Conservation (phyloP, 35 echinoderm and acorn worm species). For the Acanthaster planci region DNA sequence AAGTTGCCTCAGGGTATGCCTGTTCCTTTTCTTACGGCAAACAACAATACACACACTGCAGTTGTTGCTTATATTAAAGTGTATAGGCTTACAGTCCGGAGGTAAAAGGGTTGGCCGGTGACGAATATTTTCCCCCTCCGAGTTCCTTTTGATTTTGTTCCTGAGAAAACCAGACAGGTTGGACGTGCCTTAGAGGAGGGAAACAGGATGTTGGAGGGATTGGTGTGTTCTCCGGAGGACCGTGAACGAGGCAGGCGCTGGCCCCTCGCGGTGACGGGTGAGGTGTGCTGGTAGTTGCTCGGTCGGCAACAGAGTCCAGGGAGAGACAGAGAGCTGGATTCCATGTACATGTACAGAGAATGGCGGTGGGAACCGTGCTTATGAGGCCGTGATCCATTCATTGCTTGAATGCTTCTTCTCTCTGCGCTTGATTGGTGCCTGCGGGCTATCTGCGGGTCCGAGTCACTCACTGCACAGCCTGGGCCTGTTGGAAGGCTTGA, state of each 20-base stretch:
- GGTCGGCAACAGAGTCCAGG: neutral
- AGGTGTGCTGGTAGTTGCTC: constrained; percentile 18
- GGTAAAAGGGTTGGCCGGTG: constrained; percentile 59
- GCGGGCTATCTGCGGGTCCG: constrained; percentile 60
- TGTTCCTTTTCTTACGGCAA: constrained; percentile 82
- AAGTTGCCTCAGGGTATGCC: constrained; percentile 68
- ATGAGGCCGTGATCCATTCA: constrained; percentile 59
- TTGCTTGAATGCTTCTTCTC: constrained; percentile 48
- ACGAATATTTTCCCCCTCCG: constrained; percentile 46
- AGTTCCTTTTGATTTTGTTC: constrained; percentile 45
- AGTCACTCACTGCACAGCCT: constrained; percentile 39
- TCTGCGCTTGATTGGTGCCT: constrained; percentile 62
- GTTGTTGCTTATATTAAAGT: constrained; percentile 84
- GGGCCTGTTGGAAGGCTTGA: constrained; percentile 66
- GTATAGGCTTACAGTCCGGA: constrained; percentile 83
- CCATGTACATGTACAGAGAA: constrained; percentile 24
- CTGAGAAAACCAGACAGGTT: constrained; percentile 35
- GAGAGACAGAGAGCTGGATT: constrained; percentile 17
- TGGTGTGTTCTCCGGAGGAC: constrained; percentile 27
- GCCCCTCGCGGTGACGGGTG: constrained; percentile 26
- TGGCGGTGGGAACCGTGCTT: constrained; percentile 31
- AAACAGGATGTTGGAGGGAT: constrained; percentile 27
- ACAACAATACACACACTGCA: constrained; percentile 78
- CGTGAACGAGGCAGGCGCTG: constrained; percentile 24
- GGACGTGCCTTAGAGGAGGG: constrained; percentile 33